Evolutionary conservation across 2,888 invertebrate genomes (phyloP), one percentile per base, ranked within the genome.

Genomic region (Hoplodrina ambigua): DNA sequence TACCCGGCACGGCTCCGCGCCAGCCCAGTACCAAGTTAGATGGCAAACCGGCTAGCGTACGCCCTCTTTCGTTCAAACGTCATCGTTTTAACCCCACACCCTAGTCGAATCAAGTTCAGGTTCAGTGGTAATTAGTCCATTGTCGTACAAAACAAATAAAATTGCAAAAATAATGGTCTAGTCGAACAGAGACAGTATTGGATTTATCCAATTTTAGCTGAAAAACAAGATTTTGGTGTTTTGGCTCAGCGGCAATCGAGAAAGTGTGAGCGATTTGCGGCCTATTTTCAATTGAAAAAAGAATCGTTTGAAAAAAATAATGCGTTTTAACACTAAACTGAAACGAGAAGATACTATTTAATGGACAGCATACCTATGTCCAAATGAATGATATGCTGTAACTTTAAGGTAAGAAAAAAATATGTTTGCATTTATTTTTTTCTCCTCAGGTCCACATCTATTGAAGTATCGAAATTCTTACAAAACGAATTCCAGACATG

Each of bases 141-240:
- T 41, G 17, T n/a, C 10, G n/a, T 30, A 30, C 53, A 46, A 11
- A 54, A 44, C 15, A 37, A 71, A 13, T 20, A 25, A 33, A 58
- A 49, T 11, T 30, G 30, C 41, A n/a, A 50, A 70, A 41, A 55
- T 71, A 55, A 49, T 72, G 30, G 59, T 61, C 46, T 6, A 41
- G 41, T 8, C 17, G 46, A 46, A 46, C 5, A 46, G 33, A 72
- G 55, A 71, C 44, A 72, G 73, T 70, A 55, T 70, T 70, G 70
- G 72, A 69, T 46, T 69, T 69, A 58, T 72, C 70, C 70, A 72
- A 73, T 71, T 70, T 70, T 71, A 71, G 73, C 73, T 72, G 33
- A 44, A 72, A 71, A 44, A 71, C 70, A 56, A 71, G 54, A 72
- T 15, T 0, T 11, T 15, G 54, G 11, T 41, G 52, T 41, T 30